Percentiles rank a stretch among this genome's conserved stretches.
Evolutionary conservation across 2,113 vertebrate genomes (phyloP).

Genomic region (Psittacara wagleri): DNA sequence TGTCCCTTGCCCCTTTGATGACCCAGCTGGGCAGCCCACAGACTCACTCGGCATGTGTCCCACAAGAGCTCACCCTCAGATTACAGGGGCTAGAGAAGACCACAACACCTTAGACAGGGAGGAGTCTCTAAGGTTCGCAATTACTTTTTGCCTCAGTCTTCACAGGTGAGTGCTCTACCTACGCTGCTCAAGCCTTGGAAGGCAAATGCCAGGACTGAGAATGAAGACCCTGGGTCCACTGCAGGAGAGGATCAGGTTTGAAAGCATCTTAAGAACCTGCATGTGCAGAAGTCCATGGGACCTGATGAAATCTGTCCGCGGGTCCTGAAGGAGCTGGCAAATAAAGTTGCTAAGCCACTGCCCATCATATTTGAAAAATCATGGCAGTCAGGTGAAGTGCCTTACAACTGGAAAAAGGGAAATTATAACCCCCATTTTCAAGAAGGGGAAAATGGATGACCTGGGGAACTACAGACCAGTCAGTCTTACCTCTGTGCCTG

Average conservation of each 20-base stretch:
- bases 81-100: neutral
- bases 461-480: no score
- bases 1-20: neutral
- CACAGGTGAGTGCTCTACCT: neutral
- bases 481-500: no score
- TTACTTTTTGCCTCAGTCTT: neutral
- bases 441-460: no score
- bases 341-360: neutral
- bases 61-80: neutral
- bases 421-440: no score
- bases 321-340: neutral
- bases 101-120: neutral
- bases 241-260: neutral
- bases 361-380: no score
- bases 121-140: neutral
- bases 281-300: neutral
- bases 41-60: no score
- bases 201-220: neutral
- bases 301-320: rapidly evolving
- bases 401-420: no score
- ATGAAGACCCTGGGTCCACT: neutral
- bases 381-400: no score
- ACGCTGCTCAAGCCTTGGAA: neutral
- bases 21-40: neutral
- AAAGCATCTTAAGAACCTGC: neutral